Evolutionary conservation across 2,888 invertebrate species (phyloP).

Genomic region (Dromius quadrimaculatus): DNA sequence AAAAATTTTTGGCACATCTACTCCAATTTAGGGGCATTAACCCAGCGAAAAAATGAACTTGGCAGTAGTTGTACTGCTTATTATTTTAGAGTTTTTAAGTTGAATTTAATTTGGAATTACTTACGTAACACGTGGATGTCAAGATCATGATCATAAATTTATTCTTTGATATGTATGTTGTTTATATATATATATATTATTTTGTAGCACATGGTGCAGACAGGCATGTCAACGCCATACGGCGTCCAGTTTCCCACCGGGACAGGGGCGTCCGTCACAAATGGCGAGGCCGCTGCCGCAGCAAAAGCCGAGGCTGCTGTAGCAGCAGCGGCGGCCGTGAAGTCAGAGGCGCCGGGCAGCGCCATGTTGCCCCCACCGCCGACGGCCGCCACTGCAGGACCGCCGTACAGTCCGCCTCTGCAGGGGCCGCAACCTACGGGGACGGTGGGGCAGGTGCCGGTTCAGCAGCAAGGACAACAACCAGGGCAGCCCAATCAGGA

Average conservation of each 20-base stretch:
- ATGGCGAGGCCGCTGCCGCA: constrained; percentile 69
- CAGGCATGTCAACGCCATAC: constrained; percentile 85
- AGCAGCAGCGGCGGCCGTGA: constrained; percentile 62
- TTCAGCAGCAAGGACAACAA: constrained; percentile 63
- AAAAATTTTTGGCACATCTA: too few species aligned
- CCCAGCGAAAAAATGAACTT: neutral
- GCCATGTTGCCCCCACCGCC: constrained; percentile 67
- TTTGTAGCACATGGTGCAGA: constrained; percentile 94
- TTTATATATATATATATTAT: constrained; percentile 53
- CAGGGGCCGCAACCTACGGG: constrained; percentile 67
- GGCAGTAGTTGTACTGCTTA: neutral
- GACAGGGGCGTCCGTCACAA: constrained; percentile 69
- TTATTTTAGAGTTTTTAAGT: neutral
- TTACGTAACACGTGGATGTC: neutral
- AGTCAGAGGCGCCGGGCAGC: constrained; percentile 64
- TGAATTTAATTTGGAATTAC: neutral
- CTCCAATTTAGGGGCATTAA: too few species aligned
- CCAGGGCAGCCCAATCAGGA: constrained; percentile 62
- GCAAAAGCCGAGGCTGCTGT: constrained; percentile 63
- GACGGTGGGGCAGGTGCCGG: constrained; percentile 61
- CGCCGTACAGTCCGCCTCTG: constrained; percentile 63
- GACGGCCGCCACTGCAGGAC: constrained; percentile 65
- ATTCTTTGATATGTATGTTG: neutral
- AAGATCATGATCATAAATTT: constrained; percentile 2
- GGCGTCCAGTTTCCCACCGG: constrained; percentile 71